Evolutionary conservation across 2,888 invertebrate genomes (phyloP), one percentile per base, ranked within the genome.

Genomic region (Drosophila meridiana): DNA sequence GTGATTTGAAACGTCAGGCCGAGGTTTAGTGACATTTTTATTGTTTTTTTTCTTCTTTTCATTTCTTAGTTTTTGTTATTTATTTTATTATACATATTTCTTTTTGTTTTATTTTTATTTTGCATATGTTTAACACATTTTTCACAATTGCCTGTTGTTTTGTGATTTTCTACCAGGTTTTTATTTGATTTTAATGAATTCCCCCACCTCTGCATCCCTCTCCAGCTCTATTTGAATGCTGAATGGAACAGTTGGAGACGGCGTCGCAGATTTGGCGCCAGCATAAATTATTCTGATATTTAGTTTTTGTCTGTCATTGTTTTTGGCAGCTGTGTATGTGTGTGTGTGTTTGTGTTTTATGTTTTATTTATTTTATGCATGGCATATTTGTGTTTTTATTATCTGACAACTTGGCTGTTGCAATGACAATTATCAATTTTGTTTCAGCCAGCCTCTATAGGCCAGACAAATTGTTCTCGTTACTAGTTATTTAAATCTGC

Each of bases 101-200:
- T 42, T 57, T 64, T 32, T 38, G 11, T 50, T 50, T n/a, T 20
- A 26, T 11, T 45, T 4, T 20, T 13, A 34, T 40, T 80, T 65
- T 80, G 83, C 85, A 87, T 83, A 87, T 85, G 87, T 36, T 87
- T 85, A 83, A 82, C 83, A 83, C 85, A 83, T 87, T 83, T 78
- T 87, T 75, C 67, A 78, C 87, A 76, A 82, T 67, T 76, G 69
- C 56, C 76, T 70, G 34, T 78, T 71, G 48, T 63, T 75, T 71
- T 53, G 52, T 62, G 71, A 67, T 67, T 74, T 65, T 56, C 70
- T 57, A 77, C 67, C 67, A 50, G 60, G 42, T 52, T 71, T 79
- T 67, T 63, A 71, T 75, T 71, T 58, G 55, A 58, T 67, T 78
- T 77, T 71, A 79, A 76, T 76, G 76, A 75, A 79, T 75, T 62